These are phyloP conservation scores for Macrostomum cliftonense DNA, from an alignment of 2,888 invertebrate species.

Conservation along the genomic window DNA sequence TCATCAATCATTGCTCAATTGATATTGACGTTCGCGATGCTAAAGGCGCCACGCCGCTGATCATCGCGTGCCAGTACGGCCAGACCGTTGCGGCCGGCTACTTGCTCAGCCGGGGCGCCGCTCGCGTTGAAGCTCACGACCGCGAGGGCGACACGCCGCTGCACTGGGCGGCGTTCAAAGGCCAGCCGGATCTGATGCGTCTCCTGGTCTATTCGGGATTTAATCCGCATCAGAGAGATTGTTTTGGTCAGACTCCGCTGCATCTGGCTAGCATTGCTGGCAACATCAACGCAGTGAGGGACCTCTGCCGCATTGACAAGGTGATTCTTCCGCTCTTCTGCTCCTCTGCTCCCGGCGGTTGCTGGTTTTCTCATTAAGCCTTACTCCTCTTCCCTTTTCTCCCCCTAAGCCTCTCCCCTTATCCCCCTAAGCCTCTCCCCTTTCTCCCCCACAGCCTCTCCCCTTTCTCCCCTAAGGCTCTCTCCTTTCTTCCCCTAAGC, in stretches of 20 bases:
- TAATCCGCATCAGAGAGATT: constrained; percentile 67
- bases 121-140: constrained; percentile 62
- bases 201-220: constrained; percentile 74
- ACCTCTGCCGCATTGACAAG: constrained; percentile 50
- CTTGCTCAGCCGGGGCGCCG: constrained; percentile 62
- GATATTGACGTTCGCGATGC: constrained; percentile 66
- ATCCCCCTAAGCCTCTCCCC: too few relatives aligned
- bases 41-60: constrained; percentile 66
- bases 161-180: constrained; percentile 85
- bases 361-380: too few relatives aligned
- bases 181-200: constrained; percentile 54
- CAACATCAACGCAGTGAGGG: constrained; percentile 62
- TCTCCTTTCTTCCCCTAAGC: too few relatives aligned
- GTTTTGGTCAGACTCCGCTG: constrained; percentile 73
- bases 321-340: neutral
- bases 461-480: too few relatives aligned
- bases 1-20: constrained; percentile 16
- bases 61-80: constrained; percentile 74
- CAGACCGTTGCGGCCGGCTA: constrained; percentile 72
- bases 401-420: too few relatives aligned
- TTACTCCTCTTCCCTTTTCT: too few relatives aligned
- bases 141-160: constrained; percentile 78
- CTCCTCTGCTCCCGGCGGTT: constrained; percentile 8
- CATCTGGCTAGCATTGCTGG: constrained; percentile 74
- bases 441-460: too few relatives aligned